Percentiles rank a stretch among this genome's conserved stretches.
These are phyloP conservation scores for Schrankia costaestrigalis DNA, from an alignment of 2,888 invertebrate genomes.

Conservation along the genomic window DNA sequence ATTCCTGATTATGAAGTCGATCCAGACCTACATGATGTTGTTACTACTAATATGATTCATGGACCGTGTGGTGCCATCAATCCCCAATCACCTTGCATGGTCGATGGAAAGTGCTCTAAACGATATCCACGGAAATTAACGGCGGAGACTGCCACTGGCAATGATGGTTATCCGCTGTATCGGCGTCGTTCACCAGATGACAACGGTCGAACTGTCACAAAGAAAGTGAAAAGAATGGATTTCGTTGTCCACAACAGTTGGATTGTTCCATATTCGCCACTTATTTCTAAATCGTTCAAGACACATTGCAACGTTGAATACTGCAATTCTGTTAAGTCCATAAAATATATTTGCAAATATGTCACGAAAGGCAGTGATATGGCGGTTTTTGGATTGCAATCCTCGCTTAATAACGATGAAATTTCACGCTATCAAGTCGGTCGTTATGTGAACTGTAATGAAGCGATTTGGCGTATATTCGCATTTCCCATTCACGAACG, in stretches of 20 bases:
- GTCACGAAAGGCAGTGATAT: slow-evolving; percentile 26
- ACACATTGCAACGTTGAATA: slow-evolving; percentile 20
- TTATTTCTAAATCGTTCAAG: slow-evolving; percentile 29
- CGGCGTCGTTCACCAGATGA: slow-evolving; percentile 13
- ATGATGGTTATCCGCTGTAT: slow-evolving; percentile 17
- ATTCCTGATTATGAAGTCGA: slow-evolving; percentile 21
- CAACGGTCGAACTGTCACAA: slow-evolving; percentile 17
- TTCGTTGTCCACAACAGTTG: slow-evolving; percentile 24
- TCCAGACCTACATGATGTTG: slow-evolving; percentile 22
- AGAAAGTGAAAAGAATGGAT: slow-evolving; percentile 6
- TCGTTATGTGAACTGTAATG: slow-evolving; percentile 29
- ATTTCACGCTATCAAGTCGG: slow-evolving; percentile 26
- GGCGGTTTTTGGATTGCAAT: slow-evolving; percentile 14
- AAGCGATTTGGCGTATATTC: slow-evolving; percentile 30
- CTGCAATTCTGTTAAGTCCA: slow-evolving; percentile 12
- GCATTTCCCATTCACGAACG: slow-evolving; percentile 23
- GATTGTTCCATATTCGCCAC: slow-evolving; percentile 33
- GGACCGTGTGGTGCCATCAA: slow-evolving; percentile 23
- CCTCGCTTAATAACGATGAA: slow-evolving; percentile 23
- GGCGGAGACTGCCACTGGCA: slow-evolving; percentile 35
- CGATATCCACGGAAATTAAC: slow-evolving; percentile 37
- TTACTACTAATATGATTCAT: slow-evolving; percentile 22
- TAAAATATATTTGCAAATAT: slow-evolving; percentile 16
- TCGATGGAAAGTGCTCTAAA: slow-evolving; percentile 37
- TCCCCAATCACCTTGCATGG: slow-evolving; percentile 23